Base-by-base conservation (phyloP, 2,797 vertebrate species). In the Setipinna tenuifilis region DNA sequence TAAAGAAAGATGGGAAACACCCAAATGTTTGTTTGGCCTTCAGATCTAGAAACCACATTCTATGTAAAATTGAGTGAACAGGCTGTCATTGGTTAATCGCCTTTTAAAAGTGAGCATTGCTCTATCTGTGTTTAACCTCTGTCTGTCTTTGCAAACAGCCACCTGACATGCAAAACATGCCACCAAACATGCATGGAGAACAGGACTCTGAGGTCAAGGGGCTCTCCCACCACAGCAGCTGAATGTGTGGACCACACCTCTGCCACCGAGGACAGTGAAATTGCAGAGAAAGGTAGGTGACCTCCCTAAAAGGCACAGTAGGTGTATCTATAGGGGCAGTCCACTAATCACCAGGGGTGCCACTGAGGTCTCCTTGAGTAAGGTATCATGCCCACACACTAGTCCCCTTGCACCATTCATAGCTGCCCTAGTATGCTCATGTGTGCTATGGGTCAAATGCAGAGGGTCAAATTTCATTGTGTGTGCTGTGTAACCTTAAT, bases 211-310 rank as follows among this genome's bases (percentile, higher is more conserved):
- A 89, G 87, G 87, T 91, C 87, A 88, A 31, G 31, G 5, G 85
- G 84, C 25, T 90, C 90, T 86, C 83, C 82, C 6, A 81, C 21
- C 71, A 84, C 85, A 83, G 35, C 82, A 80, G 68, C 84, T 87
- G 58, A 59, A 82, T 58, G 62, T 57, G 48, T 7, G 23, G 3
- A 84, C 87, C 85, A 23, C 41, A 85, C 89, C 83, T 87, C 83
- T 86, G 88, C 85, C 90, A 93, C 93, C 91, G 90, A 85, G 85
- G 86, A 92, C 50, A 54, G 2, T 54, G 80, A 87, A 41, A 90
- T 92, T 83, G 91, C 87, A 31, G 94, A 94, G 82, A 94, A 94
- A 94, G 94, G 94, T 95, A 93, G 82, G 50, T 54, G 71, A 78
- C 3, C 31, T 78, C 16, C 5, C 71, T 10, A 35, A 41, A 78